Percentiles rank a stretch among this genome's conserved stretches.
Evolutionary conservation across 2,113 vertebrate genomes (phyloP).

Genomic region (Notechis scutatus): DNA sequence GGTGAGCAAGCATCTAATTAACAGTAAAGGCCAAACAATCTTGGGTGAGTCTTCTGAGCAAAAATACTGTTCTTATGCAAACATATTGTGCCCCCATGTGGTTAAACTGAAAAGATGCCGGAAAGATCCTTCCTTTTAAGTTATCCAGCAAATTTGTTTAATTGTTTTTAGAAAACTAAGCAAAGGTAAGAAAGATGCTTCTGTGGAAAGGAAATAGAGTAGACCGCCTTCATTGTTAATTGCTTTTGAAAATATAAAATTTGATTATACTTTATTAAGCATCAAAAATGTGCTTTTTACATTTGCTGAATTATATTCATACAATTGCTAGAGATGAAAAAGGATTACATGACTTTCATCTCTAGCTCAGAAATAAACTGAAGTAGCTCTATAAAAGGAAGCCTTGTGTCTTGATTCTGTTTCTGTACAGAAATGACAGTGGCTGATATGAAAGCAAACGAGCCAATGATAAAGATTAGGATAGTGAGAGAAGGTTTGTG

Average conservation of each 20-base stretch:
- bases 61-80: conserved; percentile 48
- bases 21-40: not conserved
- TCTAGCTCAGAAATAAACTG: not conserved
- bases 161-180: not conserved
- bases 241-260: not conserved
- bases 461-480: not conserved
- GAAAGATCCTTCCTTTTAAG: not conserved
- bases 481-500: not conserved
- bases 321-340: not conserved
- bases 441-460: not conserved
- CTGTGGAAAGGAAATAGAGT: not conserved
- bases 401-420: not conserved
- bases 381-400: not conserved
- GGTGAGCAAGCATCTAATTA: not conserved
- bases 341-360: not conserved
- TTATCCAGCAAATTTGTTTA: not conserved
- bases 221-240: not conserved
- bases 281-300: not conserved
- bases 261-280: not conserved
- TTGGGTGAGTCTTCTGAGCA: fast-evolving
- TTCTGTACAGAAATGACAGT: not conserved
- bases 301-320: not conserved
- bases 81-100: conserved; percentile 69
- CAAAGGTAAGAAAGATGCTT: not conserved
- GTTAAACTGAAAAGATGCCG: conserved; percentile 44